Evolutionary conservation across 2,888 invertebrate species (phyloP).

Genomic region (Athalia cordata): DNA sequence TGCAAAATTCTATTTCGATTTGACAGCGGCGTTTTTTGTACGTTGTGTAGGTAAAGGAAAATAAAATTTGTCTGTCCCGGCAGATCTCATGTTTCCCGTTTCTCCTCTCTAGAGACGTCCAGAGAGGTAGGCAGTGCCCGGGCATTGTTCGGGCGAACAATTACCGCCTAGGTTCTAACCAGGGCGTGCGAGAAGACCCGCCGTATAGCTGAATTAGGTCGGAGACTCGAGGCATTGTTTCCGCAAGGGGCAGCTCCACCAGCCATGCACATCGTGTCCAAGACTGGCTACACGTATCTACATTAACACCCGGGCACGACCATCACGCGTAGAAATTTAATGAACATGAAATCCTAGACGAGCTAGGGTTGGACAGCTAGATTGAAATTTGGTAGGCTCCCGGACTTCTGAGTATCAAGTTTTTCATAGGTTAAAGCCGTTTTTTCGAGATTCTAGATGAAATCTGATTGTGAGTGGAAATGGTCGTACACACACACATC

Average conservation of each 20-base stretch:
- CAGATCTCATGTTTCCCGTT: neutral
- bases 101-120: neutral
- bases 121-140: neutral
- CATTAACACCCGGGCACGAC: neutral
- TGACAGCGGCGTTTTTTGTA: too few relatives aligned
- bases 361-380: too few relatives aligned
- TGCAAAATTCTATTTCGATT: too few relatives aligned
- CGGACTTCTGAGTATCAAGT: too few relatives aligned
- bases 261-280: neutral
- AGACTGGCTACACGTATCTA: neutral
- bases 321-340: neutral
- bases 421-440: too few relatives aligned
- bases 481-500: neutral
- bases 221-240: conserved; percentile 41
- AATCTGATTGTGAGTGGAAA: neutral
- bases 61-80: neutral
- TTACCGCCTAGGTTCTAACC: conserved; percentile 38
- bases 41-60: too few relatives aligned
- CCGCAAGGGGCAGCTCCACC: conserved; percentile 11
- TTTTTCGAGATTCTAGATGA: too few relatives aligned
- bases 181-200: conserved; percentile 41
- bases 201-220: conserved; percentile 36
- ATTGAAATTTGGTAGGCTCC: too few relatives aligned
- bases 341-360: neutral
- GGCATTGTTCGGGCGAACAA: conserved; percentile 40